A percentile compares a stretch with the other conserved stretches of the same genome.
Conservation (phyloP, 2,113 vertebrate genomes). For the Smithornis capensis region DNA sequence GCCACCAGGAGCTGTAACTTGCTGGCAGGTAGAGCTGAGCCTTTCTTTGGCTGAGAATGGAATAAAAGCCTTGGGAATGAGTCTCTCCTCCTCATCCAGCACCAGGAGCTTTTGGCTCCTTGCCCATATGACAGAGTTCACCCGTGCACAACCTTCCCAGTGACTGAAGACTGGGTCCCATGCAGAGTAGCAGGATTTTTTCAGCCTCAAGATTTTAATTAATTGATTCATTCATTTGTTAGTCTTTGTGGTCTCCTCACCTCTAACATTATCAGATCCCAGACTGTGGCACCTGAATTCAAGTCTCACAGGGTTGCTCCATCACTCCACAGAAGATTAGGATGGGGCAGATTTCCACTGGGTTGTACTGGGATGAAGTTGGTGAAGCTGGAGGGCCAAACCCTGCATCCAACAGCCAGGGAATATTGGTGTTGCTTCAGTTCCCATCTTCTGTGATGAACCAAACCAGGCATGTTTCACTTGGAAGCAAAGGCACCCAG, state of each 20-base stretch:
- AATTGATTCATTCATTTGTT: background rate
- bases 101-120: background rate
- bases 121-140: background rate
- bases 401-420: background rate
- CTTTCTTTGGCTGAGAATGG: background rate
- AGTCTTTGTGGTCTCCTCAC: background rate
- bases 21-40: background rate
- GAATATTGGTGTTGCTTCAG: background rate
- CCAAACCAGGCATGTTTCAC: fast-evolving
- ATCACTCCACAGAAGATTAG: background rate
- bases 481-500: background rate
- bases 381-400: background rate
- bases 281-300: background rate
- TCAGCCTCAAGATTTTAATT: background rate
- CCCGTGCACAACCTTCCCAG: background rate
- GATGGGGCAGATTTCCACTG: background rate
- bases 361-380: background rate
- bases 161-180: background rate
- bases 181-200: background rate
- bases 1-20: background rate
- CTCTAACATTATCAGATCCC: background rate
- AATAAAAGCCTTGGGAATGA: background rate
- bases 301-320: background rate
- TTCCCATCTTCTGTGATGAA: background rate
- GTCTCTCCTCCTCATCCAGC: too few species aligned